Conservation (phyloP, 2,888 invertebrate species). For the Cryptus armator region DNA sequence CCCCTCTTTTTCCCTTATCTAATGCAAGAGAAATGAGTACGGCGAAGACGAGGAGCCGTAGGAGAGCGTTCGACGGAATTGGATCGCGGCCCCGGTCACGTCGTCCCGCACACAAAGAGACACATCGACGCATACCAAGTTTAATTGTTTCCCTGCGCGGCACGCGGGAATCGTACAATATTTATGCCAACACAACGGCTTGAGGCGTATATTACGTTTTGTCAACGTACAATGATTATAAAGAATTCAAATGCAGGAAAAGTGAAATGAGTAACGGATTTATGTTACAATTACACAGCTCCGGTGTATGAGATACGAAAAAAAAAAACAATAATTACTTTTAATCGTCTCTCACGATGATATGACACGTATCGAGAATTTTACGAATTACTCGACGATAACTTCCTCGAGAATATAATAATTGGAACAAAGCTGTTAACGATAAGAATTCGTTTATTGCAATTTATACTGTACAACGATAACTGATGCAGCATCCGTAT, state of each 20-base stretch:
- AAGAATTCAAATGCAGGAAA: neutral
- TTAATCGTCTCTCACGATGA: slow-evolving; percentile 5
- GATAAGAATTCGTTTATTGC: neutral
- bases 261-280: neutral
- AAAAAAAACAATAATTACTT: too few relatives aligned
- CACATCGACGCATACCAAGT: neutral
- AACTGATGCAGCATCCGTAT: neutral
- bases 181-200: slow-evolving; percentile 3
- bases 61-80: slow-evolving; percentile 63
- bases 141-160: slow-evolving; percentile 55
- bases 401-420: neutral
- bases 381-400: neutral
- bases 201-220: neutral
- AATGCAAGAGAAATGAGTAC: slow-evolving; percentile 56
- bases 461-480: neutral
- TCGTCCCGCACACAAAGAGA: slow-evolving; percentile 9
- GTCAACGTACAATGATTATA: neutral
- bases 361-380: neutral
- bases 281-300: neutral
- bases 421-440: neutral
- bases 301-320: neutral
- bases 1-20: slow-evolving; percentile 32
- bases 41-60: slow-evolving; percentile 2
- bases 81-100: slow-evolving; percentile 64
- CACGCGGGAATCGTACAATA: slow-evolving; percentile 25